Evolutionary conservation across 2,888 invertebrate species (phyloP), one percentile per base, ranked within the genome.

Genomic region (Polydrusus cervinus): DNA sequence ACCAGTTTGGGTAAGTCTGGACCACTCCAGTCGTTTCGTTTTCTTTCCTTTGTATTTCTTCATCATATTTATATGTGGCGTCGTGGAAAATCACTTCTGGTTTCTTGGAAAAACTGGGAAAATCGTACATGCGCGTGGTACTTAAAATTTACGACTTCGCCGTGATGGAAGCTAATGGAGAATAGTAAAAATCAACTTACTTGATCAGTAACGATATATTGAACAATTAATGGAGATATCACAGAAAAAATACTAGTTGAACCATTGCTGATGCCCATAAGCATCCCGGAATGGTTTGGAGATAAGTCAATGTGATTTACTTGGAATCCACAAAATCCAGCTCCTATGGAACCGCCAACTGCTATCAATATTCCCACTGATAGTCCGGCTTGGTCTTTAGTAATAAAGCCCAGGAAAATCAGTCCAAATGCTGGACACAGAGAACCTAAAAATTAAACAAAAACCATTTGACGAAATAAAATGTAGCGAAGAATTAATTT

Each of bases 241-340:
- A 95, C 93, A 68, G 95, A 94, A 86, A 94, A 93, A 11, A 95
- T 87, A 81, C 94, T 95, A 0, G 94, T 93, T 13, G 90, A 88
- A 10, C 93, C 92, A 84, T 96, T 96, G 1, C 94, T 95, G 80
- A 96, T 91, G 6, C 95, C 95, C 94, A 96, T 95, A 79, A 96
- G 86, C 0, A 93, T 92, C 25, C 95, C 95, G 2, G 95, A 94
- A 85, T 93, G 94, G 85, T 94, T 94, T 0, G 95, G 95, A 3
- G 95, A 93, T 66, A 96, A 88, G 87, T 96, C 96, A 78, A 96
- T 93, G 83, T 95, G 95, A 78, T 95, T 95, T 89, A 91, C 80
- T 89, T 92, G 90, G 83, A 92, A 94, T 2, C 95, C 95, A 65
- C 93, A 91, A 80, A 93, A 94, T 65, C 92, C 91, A 1, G 92